phyloP scores from a whole-genome alignment of 2,113 vertebrate genomes.

The Calidris pygmaea region DNA sequence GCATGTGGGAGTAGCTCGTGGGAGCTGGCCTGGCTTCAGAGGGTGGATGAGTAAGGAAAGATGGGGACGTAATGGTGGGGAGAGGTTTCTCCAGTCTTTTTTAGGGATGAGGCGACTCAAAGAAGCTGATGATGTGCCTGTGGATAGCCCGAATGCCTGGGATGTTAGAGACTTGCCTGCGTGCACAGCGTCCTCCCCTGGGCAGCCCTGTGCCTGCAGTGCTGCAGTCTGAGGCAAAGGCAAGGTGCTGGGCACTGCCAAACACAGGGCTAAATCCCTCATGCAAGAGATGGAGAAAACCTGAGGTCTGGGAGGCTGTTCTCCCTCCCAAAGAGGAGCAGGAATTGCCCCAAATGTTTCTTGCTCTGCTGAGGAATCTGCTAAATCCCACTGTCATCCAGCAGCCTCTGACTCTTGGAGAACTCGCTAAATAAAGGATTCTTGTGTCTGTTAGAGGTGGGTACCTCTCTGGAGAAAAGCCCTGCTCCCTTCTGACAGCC shows the following conservation, averaged over 20 bases:
- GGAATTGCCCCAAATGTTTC: not conserved
- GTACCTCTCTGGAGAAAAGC: not conserved
- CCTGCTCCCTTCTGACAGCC: not conserved
- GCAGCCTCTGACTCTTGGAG: not conserved
- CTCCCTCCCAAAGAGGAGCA: not conserved
- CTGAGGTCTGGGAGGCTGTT: not conserved
- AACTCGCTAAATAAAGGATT: not conserved
- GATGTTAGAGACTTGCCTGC: not conserved
- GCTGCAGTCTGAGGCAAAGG: not conserved
- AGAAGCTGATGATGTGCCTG: not conserved
- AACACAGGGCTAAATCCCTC: not conserved
- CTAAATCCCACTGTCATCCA: not conserved
- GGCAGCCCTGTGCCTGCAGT: not conserved
- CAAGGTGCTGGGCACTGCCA: not conserved
- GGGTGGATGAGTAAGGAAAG: not conserved
- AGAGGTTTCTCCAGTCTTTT: not conserved
- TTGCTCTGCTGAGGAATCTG: not conserved
- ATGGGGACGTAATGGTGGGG: accelerated
- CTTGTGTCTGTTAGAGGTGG: not conserved
- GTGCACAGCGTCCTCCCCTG: accelerated
- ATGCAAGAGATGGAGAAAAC: not conserved
- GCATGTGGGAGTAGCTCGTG: not conserved
- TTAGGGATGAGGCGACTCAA: not conserved
- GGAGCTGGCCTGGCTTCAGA: not conserved
- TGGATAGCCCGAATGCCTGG: not conserved